phyloP scores from a whole-genome alignment of 2,113 vertebrate genomes.

The Tamias sibiricus region DNA sequence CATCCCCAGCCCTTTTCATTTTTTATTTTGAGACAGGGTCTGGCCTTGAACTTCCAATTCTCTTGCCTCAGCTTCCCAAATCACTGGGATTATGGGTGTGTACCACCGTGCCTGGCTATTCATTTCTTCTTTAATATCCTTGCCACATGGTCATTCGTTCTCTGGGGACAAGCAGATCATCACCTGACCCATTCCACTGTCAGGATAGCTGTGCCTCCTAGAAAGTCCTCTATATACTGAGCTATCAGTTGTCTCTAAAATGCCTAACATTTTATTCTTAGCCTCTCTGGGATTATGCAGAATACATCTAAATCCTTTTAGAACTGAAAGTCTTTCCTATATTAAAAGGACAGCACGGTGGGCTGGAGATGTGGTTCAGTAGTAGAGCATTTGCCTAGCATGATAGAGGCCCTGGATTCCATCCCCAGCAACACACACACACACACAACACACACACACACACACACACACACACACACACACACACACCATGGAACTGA shows the following conservation, averaged over 20 bases:
- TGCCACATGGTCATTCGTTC: not conserved
- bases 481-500: fast-evolving
- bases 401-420: no score
- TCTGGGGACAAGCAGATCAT: not conserved
- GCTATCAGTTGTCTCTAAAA: not conserved
- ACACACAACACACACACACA: no score
- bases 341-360: not conserved
- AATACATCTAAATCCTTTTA: not conserved
- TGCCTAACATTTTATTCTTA: not conserved
- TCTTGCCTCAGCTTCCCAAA: no score
- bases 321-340: not conserved
- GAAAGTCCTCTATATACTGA: not conserved
- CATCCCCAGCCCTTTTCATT: no score
- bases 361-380: not conserved
- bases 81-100: no score
- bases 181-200: not conserved
- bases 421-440: not conserved
- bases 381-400: not conserved
- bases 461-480: no score
- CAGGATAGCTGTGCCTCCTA: not conserved
- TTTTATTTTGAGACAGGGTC: no score
- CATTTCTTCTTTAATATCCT: not conserved
- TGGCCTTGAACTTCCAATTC: no score
- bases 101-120: not conserved
- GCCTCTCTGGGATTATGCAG: not conserved